Percentiles rank a stretch among this genome's conserved stretches.
These are phyloP conservation scores for Rhagium mordax DNA, from an alignment of 2,888 invertebrate species.

Conservation along the genomic window DNA sequence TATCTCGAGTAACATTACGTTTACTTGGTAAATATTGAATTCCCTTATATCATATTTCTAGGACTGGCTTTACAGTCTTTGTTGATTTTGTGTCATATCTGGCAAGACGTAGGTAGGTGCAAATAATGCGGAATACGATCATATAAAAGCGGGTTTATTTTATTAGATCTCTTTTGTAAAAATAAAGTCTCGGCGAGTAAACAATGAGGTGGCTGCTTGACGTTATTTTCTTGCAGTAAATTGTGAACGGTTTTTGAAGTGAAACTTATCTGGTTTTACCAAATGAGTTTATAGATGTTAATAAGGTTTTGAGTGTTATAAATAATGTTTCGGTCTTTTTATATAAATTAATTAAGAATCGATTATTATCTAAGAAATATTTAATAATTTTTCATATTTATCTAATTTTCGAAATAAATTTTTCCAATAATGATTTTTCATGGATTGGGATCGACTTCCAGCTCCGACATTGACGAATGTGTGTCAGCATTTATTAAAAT, in stretches of 20 bases:
- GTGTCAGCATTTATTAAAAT: too few species aligned
- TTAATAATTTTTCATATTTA: too few species aligned
- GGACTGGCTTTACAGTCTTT: conserved; percentile 11
- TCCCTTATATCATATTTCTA: conserved; percentile 30
- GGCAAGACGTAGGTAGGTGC: conserved; percentile 2
- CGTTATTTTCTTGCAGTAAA: background rate
- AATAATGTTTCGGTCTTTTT: too few species aligned
- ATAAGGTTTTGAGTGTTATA: too few species aligned
- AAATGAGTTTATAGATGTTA: background rate
- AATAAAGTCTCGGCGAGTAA: background rate
- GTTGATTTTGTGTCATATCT: conserved; percentile 22
- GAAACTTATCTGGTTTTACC: background rate
- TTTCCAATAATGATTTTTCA: too few species aligned
- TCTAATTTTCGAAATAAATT: too few species aligned
- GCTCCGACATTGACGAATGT: too few species aligned
- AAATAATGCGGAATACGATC: background rate
- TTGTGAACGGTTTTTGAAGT: background rate
- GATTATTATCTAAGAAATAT: too few species aligned
- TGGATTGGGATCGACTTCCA: too few species aligned
- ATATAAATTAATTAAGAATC: too few species aligned
- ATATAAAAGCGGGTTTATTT: conserved; percentile 15
- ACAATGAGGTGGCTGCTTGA: background rate
- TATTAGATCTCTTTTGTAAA: background rate
- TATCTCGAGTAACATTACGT: conserved; percentile 31
- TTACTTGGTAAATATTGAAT: conserved; percentile 24